Conservation (phyloP, 2,888 invertebrate genomes). For the Smittia aterrima region DNA sequence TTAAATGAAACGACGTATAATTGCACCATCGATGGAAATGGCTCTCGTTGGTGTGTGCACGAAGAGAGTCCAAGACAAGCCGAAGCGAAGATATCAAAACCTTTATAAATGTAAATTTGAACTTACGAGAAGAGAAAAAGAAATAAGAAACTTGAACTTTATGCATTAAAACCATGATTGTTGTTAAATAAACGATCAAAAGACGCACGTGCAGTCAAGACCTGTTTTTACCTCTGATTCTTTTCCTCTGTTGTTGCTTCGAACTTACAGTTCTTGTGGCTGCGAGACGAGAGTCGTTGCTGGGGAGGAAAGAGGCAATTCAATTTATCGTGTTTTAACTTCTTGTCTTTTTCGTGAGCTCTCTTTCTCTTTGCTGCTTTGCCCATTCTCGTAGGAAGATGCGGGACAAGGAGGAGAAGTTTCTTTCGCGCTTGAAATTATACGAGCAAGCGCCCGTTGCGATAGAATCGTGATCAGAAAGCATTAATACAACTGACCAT, state of each 20-base stretch:
- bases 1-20: slow-evolving; percentile 13
- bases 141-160: slow-evolving; percentile 37
- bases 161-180: slow-evolving; percentile 32
- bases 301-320: slow-evolving; percentile 27
- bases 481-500: slow-evolving; percentile 24
- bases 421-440: slow-evolving; percentile 21
- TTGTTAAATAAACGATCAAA: slow-evolving; percentile 32
- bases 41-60: neutral
- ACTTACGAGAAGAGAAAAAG: slow-evolving; percentile 11
- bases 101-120: slow-evolving; percentile 29
- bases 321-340: slow-evolving; percentile 29
- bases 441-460: slow-evolving; percentile 23
- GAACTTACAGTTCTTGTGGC: neutral
- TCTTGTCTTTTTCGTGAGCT: slow-evolving; percentile 25
- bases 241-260: neutral
- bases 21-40: slow-evolving; percentile 3
- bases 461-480: slow-evolving; percentile 28
- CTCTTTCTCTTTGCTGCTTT: neutral
- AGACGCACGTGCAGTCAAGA: slow-evolving; percentile 35
- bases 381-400: neutral
- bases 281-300: neutral
- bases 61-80: neutral
- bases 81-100: slow-evolving; percentile 16
- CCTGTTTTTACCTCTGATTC: slow-evolving; percentile 25
- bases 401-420: neutral